phyloP scores from a whole-genome alignment of 2,888 invertebrate species.

The Andrena bucephala region DNA sequence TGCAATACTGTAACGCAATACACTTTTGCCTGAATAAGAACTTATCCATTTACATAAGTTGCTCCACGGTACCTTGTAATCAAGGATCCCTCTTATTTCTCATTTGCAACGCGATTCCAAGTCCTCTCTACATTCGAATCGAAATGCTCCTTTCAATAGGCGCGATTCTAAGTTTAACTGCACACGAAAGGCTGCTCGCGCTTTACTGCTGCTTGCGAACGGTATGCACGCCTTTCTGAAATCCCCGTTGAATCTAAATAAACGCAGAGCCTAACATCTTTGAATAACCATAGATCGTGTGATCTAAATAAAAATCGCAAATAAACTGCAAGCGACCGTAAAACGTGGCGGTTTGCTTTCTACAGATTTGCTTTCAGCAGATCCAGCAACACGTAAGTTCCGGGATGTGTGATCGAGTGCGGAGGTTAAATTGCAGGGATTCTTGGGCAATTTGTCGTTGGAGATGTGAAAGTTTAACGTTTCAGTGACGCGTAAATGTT shows the following conservation, averaged over 20 bases:
- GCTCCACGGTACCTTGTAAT: slow-evolving; percentile 35
- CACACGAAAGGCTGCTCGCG: background rate
- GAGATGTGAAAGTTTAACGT: too few relatives aligned
- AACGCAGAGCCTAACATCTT: background rate
- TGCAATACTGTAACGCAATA: slow-evolving; percentile 49
- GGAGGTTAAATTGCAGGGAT: too few relatives aligned
- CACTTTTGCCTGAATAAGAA: slow-evolving; percentile 36
- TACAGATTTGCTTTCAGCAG: background rate
- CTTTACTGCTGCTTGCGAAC: background rate
- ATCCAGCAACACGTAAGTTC: background rate
- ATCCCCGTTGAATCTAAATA: background rate
- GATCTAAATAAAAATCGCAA: background rate
- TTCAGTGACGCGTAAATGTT: too few relatives aligned
- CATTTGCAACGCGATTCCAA: slow-evolving; percentile 1
- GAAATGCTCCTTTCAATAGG: background rate
- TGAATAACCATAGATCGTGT: background rate
- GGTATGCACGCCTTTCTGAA: background rate
- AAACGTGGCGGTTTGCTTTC: background rate
- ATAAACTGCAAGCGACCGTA: background rate
- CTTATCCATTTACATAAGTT: slow-evolving; percentile 52
- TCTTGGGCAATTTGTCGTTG: too few relatives aligned
- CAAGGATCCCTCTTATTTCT: slow-evolving; percentile 30
- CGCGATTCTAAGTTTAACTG: background rate
- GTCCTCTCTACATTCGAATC: slow-evolving; percentile 2
- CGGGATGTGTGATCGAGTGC: too few relatives aligned